phyloP scores from a whole-genome alignment of 2,113 vertebrate species.

The Panthera tigris region DNA sequence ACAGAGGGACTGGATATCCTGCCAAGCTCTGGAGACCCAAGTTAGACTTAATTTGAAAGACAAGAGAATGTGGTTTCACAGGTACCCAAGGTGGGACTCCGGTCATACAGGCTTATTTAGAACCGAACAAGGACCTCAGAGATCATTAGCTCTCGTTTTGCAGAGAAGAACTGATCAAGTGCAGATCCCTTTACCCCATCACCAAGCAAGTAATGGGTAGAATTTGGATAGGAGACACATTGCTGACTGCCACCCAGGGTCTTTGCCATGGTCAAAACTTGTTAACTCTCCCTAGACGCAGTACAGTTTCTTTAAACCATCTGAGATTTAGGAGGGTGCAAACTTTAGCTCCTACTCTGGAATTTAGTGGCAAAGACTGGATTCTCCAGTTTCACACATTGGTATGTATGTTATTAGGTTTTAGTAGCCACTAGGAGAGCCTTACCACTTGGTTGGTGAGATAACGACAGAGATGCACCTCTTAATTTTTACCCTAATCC shows the following conservation, averaged over 20 bases:
- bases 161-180: background rate
- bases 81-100: background rate
- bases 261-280: background rate
- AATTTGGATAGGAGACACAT: background rate
- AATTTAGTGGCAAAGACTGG: background rate
- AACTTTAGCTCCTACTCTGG: background rate
- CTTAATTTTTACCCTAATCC: background rate
- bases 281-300: background rate
- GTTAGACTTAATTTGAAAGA: background rate
- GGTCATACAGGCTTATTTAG: background rate
- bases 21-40: background rate
- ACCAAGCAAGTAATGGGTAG: background rate
- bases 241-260: no score
- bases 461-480: background rate
- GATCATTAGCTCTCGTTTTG: background rate
- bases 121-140: background rate
- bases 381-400: background rate
- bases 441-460: background rate
- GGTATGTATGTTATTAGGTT: background rate
- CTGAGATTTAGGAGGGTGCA: background rate
- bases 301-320: background rate
- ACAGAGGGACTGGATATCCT: background rate
- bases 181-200: background rate
- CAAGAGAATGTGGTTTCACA: background rate
- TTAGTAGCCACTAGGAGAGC: background rate